Evolutionary conservation across 2,888 invertebrate species (phyloP), one percentile per base, ranked within the genome.

Genomic region (Cantharis nigra): DNA sequence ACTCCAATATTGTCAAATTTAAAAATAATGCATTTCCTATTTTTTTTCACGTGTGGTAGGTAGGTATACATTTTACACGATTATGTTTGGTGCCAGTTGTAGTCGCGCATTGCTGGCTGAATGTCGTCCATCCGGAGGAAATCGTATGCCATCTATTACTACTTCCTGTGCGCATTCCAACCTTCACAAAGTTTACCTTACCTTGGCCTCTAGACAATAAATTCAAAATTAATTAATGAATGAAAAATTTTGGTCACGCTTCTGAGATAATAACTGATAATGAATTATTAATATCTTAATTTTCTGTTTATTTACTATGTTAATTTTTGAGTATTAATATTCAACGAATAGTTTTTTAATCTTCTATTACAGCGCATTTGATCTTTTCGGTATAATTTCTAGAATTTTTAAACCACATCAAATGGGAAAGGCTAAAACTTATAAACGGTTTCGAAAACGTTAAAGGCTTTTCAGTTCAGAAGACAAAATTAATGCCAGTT

Each of bases 91-190:
- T 49, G 49, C 49, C 49, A 49, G 49, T 49, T 49, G 49, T 49
- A 76, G 79, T 79, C 81, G 79, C 78, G 77, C 71, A 75, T 78
- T 75, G 77, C 71, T 82, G 72, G 69, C 70, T 75, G 81, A 76
- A 82, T 82, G 82, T 81, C 79, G 80, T 77, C 80, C 81, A 82
- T 82, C 82, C 81, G 83, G 82, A 82, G 84, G 84, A 84, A 84
- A 83, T 82, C 80, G 81, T 82, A 81, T 82, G 65, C 80, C 83
- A 83, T 81, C 82, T 82, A 83, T 83, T 82, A 83, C 82, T 79
- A 79, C 82, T 84, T 84, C 84, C 84, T 83, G 81, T 82, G 80
- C 80, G 82, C 82, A 81, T 80, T 71, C 82, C 80, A 80, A 82
- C 84, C 82, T 75, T 72, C 70, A 69, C 49, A 64, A 72, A 49